These are phyloP conservation scores for Tethea ocularis DNA, from an alignment of 2,888 invertebrate species.

Conservation along the genomic window DNA sequence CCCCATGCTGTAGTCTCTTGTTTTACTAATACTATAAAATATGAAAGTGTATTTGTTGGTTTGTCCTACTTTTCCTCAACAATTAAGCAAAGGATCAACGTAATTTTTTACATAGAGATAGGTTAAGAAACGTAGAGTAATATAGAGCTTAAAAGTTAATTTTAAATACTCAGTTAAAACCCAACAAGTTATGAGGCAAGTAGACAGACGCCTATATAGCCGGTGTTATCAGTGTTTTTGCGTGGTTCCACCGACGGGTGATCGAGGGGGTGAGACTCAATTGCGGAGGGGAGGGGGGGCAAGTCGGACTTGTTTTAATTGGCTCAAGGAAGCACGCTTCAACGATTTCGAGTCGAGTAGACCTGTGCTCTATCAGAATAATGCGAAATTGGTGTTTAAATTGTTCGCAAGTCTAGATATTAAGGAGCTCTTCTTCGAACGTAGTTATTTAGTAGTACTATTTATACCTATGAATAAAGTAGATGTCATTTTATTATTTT, in stretches of 20 bases:
- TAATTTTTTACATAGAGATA: no score
- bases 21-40: no score
- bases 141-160: no score
- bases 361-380: slow-evolving; percentile 36
- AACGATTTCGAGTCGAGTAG: slow-evolving; percentile 54
- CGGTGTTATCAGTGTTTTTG: slow-evolving; percentile 53
- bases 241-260: slow-evolving; percentile 27
- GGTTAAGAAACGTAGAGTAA: no score
- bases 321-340: slow-evolving; percentile 73
- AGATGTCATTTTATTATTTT: no score
- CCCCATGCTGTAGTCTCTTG: no score
- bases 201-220: slow-evolving; percentile 23
- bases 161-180: neutral
- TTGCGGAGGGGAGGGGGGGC: slow-evolving; percentile 26
- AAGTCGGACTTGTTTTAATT: slow-evolving; percentile 62
- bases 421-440: neutral
- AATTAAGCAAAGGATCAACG: no score
- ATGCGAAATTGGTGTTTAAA: slow-evolving; percentile 6
- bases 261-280: slow-evolving; percentile 13
- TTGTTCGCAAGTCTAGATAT: slow-evolving; percentile 7
- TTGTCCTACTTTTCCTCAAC: no score
- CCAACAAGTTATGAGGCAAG: neutral
- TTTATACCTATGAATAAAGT: no score
- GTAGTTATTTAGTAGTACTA: neutral
- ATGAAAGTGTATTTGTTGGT: no score